Evolutionary conservation across 2,888 invertebrate species (phyloP), one percentile per base, ranked within the genome.

Genomic region (Stenichneumon culpator): DNA sequence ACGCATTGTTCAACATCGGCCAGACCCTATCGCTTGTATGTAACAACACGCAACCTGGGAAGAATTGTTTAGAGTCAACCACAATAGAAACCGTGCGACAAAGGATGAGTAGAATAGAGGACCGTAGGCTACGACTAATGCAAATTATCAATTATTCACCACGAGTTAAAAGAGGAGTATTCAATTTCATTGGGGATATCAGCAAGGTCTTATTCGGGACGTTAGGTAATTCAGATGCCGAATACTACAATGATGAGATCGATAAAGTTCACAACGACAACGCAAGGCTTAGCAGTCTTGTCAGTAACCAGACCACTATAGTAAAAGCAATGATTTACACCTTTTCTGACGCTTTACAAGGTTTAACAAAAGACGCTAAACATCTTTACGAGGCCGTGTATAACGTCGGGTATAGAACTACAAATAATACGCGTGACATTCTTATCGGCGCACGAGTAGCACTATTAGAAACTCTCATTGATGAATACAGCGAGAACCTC

Each of bases 151-250:
- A 32, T 32, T 32, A 32, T 32, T 0, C 28, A 2, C 28, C 28
- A 4, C 28, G 28, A 32, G 0, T 16, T 16, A 47, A 11, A 60
- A 47, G 36, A 74, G 74, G 74, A 16, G 47, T 32, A 2, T 63
- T 74, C 16, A 74, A 74, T 6, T 63, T 63, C 11, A 28, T 63
- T 47, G 74, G 74, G 1, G 60, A 50, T 6, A 74, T 74, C 3
- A 47, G 44, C 5, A 68, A 68, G 14, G 14, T 68, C 16, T 25
- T 68, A 32, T 68, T 68, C 44, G 68, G 68, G 2, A 68, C 68
- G 11, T 19, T 68, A 3, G 44, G 68, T 22, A 68, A 68, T 3
- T 68, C 68, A 5, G 47, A 68, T 44, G 44, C 68, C 19, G 22
- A 68, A 39, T 67, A 67, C 9, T 67, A 67, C 11, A 72, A 72